Conservation (phyloP, 1,140 invertebrate species). For the Grapholita molesta region DNA sequence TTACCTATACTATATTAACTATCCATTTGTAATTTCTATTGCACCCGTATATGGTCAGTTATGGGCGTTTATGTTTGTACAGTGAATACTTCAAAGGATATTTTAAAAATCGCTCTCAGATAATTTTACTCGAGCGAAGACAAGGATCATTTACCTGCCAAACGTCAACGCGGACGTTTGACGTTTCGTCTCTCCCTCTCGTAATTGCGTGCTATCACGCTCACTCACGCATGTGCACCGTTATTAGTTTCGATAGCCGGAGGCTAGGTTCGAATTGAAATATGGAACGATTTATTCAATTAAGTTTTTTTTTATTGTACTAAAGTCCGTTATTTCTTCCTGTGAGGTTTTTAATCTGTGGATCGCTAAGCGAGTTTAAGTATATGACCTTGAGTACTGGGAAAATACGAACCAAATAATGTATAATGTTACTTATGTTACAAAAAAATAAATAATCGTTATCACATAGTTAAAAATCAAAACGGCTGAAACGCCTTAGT, state of each 20-base stretch:
- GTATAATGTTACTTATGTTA: no score
- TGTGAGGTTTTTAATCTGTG: not conserved
- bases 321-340: not conserved
- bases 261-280: not conserved
- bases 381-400: no score
- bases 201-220: slow-evolving; percentile 10
- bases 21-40: no score
- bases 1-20: no score
- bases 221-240: not conserved
- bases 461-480: not conserved
- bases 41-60: no score
- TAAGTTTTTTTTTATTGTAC: not conserved
- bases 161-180: not conserved
- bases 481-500: not conserved
- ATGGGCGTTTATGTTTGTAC: no score
- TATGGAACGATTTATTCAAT: not conserved
- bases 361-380: no score
- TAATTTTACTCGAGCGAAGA: not conserved
- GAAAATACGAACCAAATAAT: no score
- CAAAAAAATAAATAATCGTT: no score
- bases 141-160: not conserved
- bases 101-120: not conserved
- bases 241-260: slow-evolving; percentile 2
- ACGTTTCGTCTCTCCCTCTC: not conserved
- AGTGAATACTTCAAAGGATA: no score